These are phyloP conservation scores for Nesoenas mayeri DNA, from an alignment of 2,113 vertebrate genomes.

Conservation along the genomic window DNA sequence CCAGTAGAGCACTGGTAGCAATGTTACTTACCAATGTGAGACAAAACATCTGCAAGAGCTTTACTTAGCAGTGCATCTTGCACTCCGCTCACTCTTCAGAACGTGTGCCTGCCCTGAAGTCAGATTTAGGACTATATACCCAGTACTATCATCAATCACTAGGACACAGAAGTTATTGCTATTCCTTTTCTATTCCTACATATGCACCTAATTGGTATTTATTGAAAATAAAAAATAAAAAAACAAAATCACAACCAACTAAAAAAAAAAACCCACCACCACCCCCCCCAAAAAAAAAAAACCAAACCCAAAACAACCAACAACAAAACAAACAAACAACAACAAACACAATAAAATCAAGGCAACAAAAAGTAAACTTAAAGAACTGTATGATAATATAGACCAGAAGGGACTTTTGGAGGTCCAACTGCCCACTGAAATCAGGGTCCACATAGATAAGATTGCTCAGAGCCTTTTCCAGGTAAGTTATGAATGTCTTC, in stretches of 20 bases:
- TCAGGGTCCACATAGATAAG: not conserved
- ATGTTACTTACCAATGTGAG: not conserved
- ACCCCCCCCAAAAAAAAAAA: too few species aligned
- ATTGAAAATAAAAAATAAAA: not conserved
- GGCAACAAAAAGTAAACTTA: too few species aligned
- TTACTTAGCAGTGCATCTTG: not conserved
- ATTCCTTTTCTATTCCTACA: not conserved
- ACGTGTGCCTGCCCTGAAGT: not conserved
- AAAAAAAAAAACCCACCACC: too few species aligned
- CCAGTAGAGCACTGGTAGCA: accelerated
- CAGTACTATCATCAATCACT: accelerated
- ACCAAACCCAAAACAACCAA: too few species aligned
- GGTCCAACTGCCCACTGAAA: not conserved
- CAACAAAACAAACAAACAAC: too few species aligned
- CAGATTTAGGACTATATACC: not conserved
- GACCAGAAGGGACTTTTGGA: not conserved
- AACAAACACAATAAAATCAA: too few species aligned
- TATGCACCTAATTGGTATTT: not conserved
- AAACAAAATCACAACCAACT: too few species aligned
- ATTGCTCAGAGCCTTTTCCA: not conserved
- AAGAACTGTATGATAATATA: not conserved
- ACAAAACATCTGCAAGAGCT: not conserved
- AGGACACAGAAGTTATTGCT: not conserved
- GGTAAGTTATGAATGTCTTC: not conserved
- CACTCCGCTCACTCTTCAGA: not conserved